Evolutionary conservation across 2,888 invertebrate species (phyloP), one percentile per base, ranked within the genome.

Genomic region (Microplitis manilae): DNA sequence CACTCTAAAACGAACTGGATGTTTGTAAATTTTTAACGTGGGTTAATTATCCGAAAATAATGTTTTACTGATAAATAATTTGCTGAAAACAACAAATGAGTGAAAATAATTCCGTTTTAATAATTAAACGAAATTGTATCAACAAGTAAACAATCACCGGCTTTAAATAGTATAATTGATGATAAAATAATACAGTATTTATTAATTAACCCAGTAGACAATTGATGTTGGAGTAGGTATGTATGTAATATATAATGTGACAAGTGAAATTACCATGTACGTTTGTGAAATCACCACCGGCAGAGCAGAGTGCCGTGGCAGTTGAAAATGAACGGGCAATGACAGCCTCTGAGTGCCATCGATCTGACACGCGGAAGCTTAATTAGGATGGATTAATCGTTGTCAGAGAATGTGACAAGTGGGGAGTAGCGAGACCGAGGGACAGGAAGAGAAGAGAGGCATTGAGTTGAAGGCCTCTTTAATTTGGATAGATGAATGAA

Each of bases 381-480:
- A 73, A 73, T 73, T 73, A 65, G 40, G 40, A 17, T 50, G 50
- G n/a, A 65, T 73, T 67, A 73, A 65, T 65, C 59, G 70, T 41
- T 15, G 50, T 40, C n/a, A 64, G 20, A 41, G 65, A 40, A 15
- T n/a, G 40, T 73, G 64, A 73, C 50, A 65, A 72, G 39, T 61
- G 61, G 71, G 39, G 15, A n/a, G 61, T 7, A 17, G 8, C 15
- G 60, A 9, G 50, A 50, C 4, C 8, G 50, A 13, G 50, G 50
- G 50, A 0, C 13, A 9, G 13, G 50, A 13, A 50, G 50, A 50
- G 50, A 50, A 8, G 50, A 7, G 2, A 50, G 50, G 9, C 50
- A 50, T 50, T 50, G 2, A 50, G 50, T 13, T 50, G 50, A 50
- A 50, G 50, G 50, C 9, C 50, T 50, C 50, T 50, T 50, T 50